phyloP scores from a whole-genome alignment of 1,140 invertebrate genomes.

The Nilaparvata lugens region DNA sequence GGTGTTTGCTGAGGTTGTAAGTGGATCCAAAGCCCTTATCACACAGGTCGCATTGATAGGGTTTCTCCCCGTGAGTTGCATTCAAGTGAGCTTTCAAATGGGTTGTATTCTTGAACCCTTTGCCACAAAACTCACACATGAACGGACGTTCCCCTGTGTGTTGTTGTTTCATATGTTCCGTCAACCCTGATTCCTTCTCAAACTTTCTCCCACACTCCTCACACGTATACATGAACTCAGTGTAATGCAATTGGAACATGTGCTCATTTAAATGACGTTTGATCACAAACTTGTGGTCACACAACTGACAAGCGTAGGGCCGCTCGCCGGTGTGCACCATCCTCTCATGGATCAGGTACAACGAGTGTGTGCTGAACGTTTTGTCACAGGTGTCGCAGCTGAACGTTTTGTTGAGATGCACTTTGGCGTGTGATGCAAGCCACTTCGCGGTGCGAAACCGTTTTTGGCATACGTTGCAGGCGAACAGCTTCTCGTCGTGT shows the following conservation, averaged over 20 bases:
- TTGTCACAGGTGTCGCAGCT: too few relatives aligned
- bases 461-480: constrained; percentile 75
- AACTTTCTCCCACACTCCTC: too few relatives aligned
- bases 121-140: constrained; percentile 85
- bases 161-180: constrained; percentile 70
- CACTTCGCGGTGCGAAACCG: too few relatives aligned
- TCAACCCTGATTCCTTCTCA: too few relatives aligned
- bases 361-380: constrained; percentile 56
- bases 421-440: too few relatives aligned
- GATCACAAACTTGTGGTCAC: too few relatives aligned
- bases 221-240: too few relatives aligned
- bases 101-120: constrained; percentile 96
- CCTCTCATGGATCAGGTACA: constrained; percentile 32
- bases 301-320: too few relatives aligned
- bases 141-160: constrained; percentile 95
- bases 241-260: too few relatives aligned
- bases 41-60: constrained; percentile 34
- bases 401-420: too few relatives aligned
- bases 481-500: constrained; percentile 59
- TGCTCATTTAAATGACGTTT: too few relatives aligned
- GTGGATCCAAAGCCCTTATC: constrained; percentile 1
- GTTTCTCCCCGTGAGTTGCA: constrained; percentile 33
- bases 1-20: constrained; percentile 8
- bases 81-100: constrained; percentile 91
- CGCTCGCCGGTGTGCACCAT: too few relatives aligned